Percentiles rank a stretch among this genome's conserved stretches.
phyloP scores from a whole-genome alignment of 1,140 invertebrate genomes.

The Neodiprion lecontei region DNA sequence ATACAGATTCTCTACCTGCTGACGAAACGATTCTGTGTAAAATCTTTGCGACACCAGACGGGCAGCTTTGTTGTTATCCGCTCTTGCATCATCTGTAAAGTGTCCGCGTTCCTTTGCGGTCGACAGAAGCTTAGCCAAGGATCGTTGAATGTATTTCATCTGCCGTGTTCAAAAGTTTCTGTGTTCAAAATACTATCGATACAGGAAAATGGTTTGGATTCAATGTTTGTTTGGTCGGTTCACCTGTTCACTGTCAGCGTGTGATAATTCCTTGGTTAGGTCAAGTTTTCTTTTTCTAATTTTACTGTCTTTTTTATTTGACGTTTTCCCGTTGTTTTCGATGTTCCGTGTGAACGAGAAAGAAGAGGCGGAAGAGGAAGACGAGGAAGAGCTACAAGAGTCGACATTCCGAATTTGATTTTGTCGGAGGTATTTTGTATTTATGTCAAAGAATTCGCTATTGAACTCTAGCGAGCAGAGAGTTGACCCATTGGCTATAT shows the following conservation, averaged over 20 bases:
- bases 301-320: conserved; percentile 12
- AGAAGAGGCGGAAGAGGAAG: too few species aligned
- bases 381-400: not conserved
- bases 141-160: conserved; percentile 39
- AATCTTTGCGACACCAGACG: conserved; percentile 44
- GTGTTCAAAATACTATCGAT: not conserved
- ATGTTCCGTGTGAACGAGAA: too few species aligned
- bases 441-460: conserved; percentile 44
- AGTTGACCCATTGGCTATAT: conserved; percentile 26
- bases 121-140: conserved; percentile 34
- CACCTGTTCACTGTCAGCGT: conserved; percentile 40
- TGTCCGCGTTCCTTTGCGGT: conserved; percentile 31
- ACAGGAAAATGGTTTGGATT: too few species aligned
- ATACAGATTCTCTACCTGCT: conserved; percentile 39
- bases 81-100: conserved; percentile 28
- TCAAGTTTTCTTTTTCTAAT: conserved; percentile 32
- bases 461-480: conserved; percentile 37
- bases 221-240: not conserved
- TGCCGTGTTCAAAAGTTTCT: conserved; percentile 16
- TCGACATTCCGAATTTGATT: conserved; percentile 39
- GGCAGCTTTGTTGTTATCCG: conserved; percentile 53
- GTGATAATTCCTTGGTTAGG: conserved; percentile 22
- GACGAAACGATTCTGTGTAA: conserved; percentile 39
- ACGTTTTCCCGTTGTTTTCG: conserved; percentile 24
- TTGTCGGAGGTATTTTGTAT: conserved; percentile 44